phyloP scores from a whole-genome alignment of 2,888 invertebrate genomes.

The Drosophila differens region DNA sequence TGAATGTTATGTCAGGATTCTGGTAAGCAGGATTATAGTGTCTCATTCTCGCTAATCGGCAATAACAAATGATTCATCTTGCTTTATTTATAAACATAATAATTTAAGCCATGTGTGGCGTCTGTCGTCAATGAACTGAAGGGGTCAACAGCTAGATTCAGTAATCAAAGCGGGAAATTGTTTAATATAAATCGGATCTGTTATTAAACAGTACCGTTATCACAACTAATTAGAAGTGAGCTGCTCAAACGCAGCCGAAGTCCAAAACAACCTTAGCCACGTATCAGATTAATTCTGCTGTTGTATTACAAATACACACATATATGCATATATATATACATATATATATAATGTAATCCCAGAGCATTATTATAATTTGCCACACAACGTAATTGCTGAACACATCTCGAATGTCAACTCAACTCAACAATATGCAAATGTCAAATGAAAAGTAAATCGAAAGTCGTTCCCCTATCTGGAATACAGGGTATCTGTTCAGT shows the following conservation, averaged over 20 bases:
- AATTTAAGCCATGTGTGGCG: not conserved
- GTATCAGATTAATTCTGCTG: not conserved
- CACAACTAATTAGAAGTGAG: constrained; percentile 17
- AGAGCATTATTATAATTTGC: not conserved
- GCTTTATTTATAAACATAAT: constrained; percentile 3
- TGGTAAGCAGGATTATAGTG: constrained; percentile 89
- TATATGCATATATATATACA: not conserved
- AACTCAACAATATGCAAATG: not conserved
- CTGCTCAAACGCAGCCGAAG: constrained; percentile 15
- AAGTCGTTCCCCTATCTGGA: not conserved
- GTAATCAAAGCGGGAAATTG: not conserved
- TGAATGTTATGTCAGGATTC: constrained; percentile 97
- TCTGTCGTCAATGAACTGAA: constrained; percentile 10
- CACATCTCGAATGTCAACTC: not conserved
- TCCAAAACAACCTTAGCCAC: constrained; percentile 16
- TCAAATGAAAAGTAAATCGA: not conserved
- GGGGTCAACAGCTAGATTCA: constrained; percentile 15
- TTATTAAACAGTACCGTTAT: constrained; percentile 21
- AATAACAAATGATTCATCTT: constrained; percentile 18
- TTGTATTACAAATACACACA: not conserved
- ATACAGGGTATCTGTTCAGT: not conserved
- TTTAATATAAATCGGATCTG: constrained; percentile 44
- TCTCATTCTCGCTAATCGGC: not conserved
- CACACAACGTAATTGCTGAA: not conserved
- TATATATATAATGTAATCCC: not conserved